These are phyloP conservation scores for Anadara kagoshimensis DNA, from an alignment of 1,140 invertebrate genomes.

Conservation along the genomic window DNA sequence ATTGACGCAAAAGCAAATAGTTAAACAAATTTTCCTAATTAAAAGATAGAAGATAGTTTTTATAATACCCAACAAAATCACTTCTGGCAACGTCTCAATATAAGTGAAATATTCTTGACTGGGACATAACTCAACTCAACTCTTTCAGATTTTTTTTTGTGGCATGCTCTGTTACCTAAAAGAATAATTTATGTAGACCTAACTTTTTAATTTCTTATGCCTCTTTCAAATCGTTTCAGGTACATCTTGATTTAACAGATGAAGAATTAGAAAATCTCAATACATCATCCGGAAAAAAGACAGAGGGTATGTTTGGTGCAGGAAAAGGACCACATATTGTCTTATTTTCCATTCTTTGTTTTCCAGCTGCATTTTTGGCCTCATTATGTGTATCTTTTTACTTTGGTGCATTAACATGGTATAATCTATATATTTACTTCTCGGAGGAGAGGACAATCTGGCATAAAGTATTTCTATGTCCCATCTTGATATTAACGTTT, in stretches of 20 bases:
- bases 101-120: too few species aligned
- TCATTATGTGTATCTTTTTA: slow-evolving; percentile 83
- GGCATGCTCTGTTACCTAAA: too few species aligned
- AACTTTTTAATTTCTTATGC: too few species aligned
- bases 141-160: too few species aligned
- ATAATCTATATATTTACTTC: slow-evolving; percentile 83
- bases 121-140: too few species aligned
- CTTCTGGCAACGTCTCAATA: too few species aligned
- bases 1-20: too few species aligned
- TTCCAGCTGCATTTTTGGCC: slow-evolving; percentile 80
- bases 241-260: neutral
- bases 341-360: slow-evolving; percentile 80
- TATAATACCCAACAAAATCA: too few species aligned
- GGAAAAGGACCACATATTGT: slow-evolving; percentile 81
- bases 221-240: too few species aligned
- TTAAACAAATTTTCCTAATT: too few species aligned
- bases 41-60: too few species aligned
- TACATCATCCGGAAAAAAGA: neutral
- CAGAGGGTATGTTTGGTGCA: slow-evolving; percentile 73
- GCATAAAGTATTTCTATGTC: slow-evolving; percentile 77
- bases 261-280: slow-evolving; percentile 12
- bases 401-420: slow-evolving; percentile 85
- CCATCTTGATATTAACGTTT: slow-evolving; percentile 82
- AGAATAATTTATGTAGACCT: too few species aligned
- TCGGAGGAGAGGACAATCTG: slow-evolving; percentile 80